Base-by-base conservation (phyloP, 2,113 vertebrate genomes). In the Suncus etruscus region DNA sequence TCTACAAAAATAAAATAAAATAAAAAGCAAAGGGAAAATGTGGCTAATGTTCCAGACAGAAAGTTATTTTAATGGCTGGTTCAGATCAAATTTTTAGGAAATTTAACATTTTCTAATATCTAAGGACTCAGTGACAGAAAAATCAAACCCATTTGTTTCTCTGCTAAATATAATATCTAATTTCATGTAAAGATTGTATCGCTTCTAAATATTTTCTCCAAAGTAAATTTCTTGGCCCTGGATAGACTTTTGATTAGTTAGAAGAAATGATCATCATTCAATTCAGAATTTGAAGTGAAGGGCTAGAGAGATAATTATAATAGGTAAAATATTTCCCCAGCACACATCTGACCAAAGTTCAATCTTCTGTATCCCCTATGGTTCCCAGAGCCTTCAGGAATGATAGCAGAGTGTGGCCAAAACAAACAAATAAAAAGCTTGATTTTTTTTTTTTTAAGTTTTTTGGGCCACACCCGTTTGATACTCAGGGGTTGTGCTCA, bases 121-220 rank as follows among this genome's bases (percentile, higher is more conserved):
- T 68, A 8, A 29, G n/a, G 58, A 63, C 31, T 75, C 76, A 20
- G 0, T 65, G 50, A 16, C 81, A 83, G 45, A 84, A 15, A 94
- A 22, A 15, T 80, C 48, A 54, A 18, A 54, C 15, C 68, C 61
- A 74, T 92, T 47, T 0, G 6, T 51, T 86, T 47, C 24, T 85
- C 1, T 68, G 50, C 89, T 82, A 16, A 58, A 78, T 16, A 74
- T 84, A 45, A 51, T 4, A 11, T 31, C 69, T 76, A 18, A 27
- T 94, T 91, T 94, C 20, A 2, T 29, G 79, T 79, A 72, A 78
- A 87, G 29, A 84, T 73, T 50, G 70, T 69, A 65, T 66, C 58
- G 29, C 16, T 94, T 95, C 8, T 51, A 89, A 91, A 10, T 24
- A 48, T 90, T 88, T 78, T 68, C 88, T 94, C 29, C 91, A 32